Conservation (phyloP, 2,113 vertebrate genomes). For the Tenebrosternarchus preto region DNA sequence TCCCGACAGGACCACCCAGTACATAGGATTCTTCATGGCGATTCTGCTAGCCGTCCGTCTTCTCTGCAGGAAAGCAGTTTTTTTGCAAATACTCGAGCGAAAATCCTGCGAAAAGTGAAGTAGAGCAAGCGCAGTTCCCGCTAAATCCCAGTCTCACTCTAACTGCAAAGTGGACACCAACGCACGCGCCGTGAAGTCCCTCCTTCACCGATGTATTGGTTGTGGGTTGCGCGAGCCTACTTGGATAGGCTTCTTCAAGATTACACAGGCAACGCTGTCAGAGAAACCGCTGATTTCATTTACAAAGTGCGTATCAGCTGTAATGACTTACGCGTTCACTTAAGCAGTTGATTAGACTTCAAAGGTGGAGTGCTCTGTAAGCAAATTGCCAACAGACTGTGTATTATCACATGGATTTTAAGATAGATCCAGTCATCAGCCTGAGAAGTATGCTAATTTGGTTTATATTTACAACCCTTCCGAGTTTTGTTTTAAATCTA, state of each 20-base stretch:
- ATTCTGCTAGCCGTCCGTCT: constrained; percentile 28
- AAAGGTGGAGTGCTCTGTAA: background rate
- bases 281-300: background rate
- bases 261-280: constrained; percentile 50
- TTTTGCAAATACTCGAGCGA: constrained; percentile 43
- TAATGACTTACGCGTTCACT: background rate
- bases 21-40: constrained; percentile 74
- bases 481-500: no score
- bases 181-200: constrained; percentile 65
- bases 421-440: no score
- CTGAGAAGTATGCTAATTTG: no score
- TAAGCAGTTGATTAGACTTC: background rate
- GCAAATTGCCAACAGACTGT: background rate
- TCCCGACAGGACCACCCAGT: constrained; percentile 73
- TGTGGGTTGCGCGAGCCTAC: constrained; percentile 47
- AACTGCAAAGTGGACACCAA: constrained; percentile 62
- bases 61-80: constrained; percentile 1
- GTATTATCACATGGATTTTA: no score
- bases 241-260: constrained; percentile 41
- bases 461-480: no score
- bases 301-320: background rate
- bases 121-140: constrained; percentile 42
- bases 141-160: constrained; percentile 57
- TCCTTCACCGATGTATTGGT: constrained; percentile 69
- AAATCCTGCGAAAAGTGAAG: constrained; percentile 67